phyloP scores from a whole-genome alignment of 2,888 invertebrate genomes.

The Hololepta plana region DNA sequence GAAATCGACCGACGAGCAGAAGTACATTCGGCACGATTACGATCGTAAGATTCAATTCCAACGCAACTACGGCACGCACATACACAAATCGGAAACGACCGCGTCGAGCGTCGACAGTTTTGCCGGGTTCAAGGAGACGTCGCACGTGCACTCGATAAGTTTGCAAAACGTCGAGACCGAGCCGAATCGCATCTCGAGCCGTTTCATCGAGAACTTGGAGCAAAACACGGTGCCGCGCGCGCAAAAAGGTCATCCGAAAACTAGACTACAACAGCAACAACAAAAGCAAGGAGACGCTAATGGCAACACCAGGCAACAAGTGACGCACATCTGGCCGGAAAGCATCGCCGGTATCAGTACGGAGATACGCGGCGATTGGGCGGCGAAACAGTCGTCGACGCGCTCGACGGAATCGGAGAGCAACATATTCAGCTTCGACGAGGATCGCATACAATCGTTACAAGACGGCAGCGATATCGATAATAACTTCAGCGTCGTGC shows the following conservation, averaged over 20 bases:
- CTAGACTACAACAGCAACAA: constrained; percentile 11
- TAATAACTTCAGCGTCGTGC: constrained; percentile 19
- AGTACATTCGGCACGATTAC: constrained; percentile 18
- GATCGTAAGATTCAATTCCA: constrained; percentile 27
- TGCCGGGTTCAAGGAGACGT: constrained; percentile 28
- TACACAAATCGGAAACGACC: constrained; percentile 12
- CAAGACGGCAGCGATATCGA: constrained; percentile 31
- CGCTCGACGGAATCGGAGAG: constrained; percentile 50
- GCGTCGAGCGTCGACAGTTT: constrained; percentile 10
- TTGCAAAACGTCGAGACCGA: constrained; percentile 54
- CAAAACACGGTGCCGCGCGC: constrained; percentile 30
- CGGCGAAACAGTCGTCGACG: constrained; percentile 16
- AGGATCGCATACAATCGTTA: constrained; percentile 54
- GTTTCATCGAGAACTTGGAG: constrained; percentile 31
- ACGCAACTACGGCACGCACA: constrained; percentile 26
- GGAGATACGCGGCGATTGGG: constrained; percentile 24
- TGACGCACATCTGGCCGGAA: constrained; percentile 36
- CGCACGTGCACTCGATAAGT: constrained; percentile 46
- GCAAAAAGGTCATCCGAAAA: constrained; percentile 15
- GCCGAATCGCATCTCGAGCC: constrained; percentile 34
- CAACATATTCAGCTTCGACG: constrained; percentile 57
- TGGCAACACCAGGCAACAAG: constrained; percentile 12
- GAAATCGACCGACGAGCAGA: constrained; percentile 15
- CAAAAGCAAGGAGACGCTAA: constrained; percentile 8
- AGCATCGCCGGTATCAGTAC: constrained; percentile 31